Evolutionary conservation across 2,888 invertebrate genomes (phyloP).

Genomic region (Acheta domesticus): DNA sequence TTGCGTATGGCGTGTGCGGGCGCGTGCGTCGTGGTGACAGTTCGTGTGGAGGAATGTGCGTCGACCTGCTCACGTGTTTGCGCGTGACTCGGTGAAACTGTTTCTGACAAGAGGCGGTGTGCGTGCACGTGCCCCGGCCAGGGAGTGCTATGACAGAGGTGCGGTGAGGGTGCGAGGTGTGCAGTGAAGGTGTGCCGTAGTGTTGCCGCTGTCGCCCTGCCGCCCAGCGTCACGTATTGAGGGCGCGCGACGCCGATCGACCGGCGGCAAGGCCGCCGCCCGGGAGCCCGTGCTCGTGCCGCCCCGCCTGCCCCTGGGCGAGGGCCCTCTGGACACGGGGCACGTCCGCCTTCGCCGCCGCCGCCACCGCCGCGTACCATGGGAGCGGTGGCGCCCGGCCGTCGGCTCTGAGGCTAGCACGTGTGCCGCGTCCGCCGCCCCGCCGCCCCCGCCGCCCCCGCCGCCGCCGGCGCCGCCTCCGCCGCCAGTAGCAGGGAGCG

Average conservation of each 20-base stretch:
- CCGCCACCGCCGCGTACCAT: neutral
- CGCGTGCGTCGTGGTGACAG: neutral
- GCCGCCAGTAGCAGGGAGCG: neutral
- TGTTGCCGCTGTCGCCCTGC: neutral
- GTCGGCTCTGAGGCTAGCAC: neutral
- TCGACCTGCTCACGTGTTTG: neutral
- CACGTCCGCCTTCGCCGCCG: no score
- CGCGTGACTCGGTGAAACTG: neutral
- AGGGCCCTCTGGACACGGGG: neutral
- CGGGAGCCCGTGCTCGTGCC: neutral
- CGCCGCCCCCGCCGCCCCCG: neutral
- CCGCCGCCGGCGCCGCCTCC: neutral
- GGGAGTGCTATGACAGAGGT: neutral
- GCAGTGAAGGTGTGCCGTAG: neutral
- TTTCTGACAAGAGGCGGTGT: neutral
- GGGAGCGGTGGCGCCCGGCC: neutral
- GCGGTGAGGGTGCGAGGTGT: neutral
- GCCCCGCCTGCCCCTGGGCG: slow-evolving; percentile 2
- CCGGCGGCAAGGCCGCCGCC: neutral
- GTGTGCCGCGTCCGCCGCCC: neutral
- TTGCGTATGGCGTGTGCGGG: neutral
- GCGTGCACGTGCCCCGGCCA: neutral
- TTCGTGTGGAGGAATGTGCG: neutral
- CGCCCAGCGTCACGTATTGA: slow-evolving; percentile 18
- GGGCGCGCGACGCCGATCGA: neutral